Evolutionary conservation across 2,888 invertebrate genomes (phyloP).

Genomic region (Apamea sordens): DNA sequence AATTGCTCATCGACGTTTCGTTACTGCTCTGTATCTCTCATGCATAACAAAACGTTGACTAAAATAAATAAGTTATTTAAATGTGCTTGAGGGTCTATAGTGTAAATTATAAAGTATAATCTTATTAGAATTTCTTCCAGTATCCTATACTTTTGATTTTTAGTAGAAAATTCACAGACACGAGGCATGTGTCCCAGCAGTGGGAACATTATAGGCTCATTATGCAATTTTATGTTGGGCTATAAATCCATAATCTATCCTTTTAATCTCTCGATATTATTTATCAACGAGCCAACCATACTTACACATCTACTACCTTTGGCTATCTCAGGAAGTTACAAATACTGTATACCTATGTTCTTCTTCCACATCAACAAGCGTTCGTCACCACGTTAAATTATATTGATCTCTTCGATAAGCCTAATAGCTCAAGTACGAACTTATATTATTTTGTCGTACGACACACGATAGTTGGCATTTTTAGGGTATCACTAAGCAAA

Average conservation of each 20-base stretch:
- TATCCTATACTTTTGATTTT: background rate
- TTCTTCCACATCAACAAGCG: constrained; percentile 3
- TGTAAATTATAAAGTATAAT: background rate
- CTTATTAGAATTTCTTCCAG: too few species aligned
- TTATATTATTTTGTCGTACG: background rate
- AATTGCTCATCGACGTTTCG: constrained; percentile 60
- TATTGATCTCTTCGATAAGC: background rate
- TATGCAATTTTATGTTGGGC: too few species aligned
- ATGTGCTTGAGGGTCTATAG: background rate
- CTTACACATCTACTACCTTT: background rate
- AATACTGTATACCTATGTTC: background rate
- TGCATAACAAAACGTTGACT: constrained; percentile 33
- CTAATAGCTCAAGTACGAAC: background rate
- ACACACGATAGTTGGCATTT: constrained; percentile 5
- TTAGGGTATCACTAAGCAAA: background rate
- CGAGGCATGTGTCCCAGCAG: background rate
- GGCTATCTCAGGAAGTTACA: constrained; percentile 2
- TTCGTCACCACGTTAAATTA: background rate
- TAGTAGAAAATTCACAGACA: background rate
- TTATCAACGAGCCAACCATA: background rate
- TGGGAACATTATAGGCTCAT: too few species aligned
- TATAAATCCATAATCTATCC: background rate
- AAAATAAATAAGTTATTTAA: background rate
- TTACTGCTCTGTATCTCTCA: constrained; percentile 11
- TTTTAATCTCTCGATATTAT: background rate